A percentile compares a stretch with the other conserved stretches of the same genome.
These are phyloP conservation scores for Labia minor DNA, from an alignment of 2,888 invertebrate species.

Conservation along the genomic window DNA sequence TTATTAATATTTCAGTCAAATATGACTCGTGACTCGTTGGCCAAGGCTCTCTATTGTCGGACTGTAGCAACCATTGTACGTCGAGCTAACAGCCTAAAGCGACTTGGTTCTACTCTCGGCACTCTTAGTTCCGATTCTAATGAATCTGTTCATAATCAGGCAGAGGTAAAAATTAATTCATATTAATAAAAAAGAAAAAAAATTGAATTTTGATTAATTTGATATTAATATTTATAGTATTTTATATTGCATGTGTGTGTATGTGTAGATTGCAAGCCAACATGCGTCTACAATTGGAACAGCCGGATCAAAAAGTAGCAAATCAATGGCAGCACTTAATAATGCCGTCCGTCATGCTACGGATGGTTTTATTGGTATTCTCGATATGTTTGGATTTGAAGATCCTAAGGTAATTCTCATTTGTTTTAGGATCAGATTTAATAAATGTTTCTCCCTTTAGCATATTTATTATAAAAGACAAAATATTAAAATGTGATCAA, in stretches of 20 bases:
- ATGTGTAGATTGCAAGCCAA: constrained; percentile 56
- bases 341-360: constrained; percentile 87
- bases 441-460: too few species aligned
- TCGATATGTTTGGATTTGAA: constrained; percentile 96
- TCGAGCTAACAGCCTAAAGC: constrained; percentile 81
- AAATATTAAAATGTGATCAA: not conserved
- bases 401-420: constrained; percentile 55
- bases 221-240: constrained; percentile 9
- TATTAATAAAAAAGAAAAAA: not conserved
- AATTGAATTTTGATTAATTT: too few species aligned
- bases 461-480: too few species aligned
- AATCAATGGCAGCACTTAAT: constrained; percentile 83
- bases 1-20: constrained; percentile 63
- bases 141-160: constrained; percentile 81
- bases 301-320: constrained; percentile 58
- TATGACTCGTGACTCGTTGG: constrained; percentile 77
- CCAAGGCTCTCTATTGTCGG: constrained; percentile 86
- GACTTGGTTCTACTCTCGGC: constrained; percentile 48
- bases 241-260: not conserved
- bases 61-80: constrained; percentile 89
- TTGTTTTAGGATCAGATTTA: not conserved
- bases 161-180: constrained; percentile 50
- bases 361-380: constrained; percentile 88
- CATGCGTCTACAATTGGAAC: constrained; percentile 70
- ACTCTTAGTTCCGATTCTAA: constrained; percentile 85